A percentile compares a stretch with the other conserved stretches of the same genome.
Conservation (phyloP, 2,888 invertebrate genomes). For the Eugnorisma glareosa region DNA sequence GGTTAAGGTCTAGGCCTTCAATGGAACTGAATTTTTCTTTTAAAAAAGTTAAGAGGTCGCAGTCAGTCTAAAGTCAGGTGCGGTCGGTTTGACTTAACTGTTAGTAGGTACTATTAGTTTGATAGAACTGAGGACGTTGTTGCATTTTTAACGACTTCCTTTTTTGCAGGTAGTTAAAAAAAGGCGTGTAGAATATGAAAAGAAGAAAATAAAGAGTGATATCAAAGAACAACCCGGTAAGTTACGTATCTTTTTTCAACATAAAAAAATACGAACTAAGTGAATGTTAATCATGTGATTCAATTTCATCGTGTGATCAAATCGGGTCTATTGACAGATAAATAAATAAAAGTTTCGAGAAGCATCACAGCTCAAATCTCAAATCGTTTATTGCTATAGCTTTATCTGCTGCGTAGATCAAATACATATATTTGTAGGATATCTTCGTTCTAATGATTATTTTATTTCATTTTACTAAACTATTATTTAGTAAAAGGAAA, state of each 20-base stretch:
- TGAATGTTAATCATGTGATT: too few relatives aligned
- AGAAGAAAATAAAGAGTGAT: conserved; percentile 65
- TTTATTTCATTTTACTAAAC: background rate
- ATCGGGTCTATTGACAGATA: background rate
- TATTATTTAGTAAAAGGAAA: background rate
- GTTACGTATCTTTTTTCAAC: conserved; percentile 18
- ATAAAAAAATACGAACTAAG: background rate
- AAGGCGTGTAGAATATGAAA: conserved; percentile 78
- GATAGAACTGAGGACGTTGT: background rate
- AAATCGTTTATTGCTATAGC: too few relatives aligned
- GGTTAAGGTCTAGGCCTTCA: too few relatives aligned
- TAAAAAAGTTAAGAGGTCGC: too few relatives aligned
- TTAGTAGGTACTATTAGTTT: background rate
- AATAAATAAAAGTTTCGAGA: background rate
- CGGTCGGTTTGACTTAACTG: background rate
- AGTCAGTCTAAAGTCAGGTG: background rate
- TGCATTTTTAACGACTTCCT: background rate
- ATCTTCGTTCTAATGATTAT: background rate
- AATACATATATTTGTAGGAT: conserved; percentile 2
- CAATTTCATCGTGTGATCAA: too few relatives aligned
- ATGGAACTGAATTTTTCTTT: too few relatives aligned
- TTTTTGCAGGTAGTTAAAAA: conserved; percentile 82
- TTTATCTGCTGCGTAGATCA: background rate
- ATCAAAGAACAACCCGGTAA: conserved; percentile 68
- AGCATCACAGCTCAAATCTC: too few relatives aligned